Base-by-base conservation (phyloP, 2,888 invertebrate genomes). In the Spialia ferax region DNA sequence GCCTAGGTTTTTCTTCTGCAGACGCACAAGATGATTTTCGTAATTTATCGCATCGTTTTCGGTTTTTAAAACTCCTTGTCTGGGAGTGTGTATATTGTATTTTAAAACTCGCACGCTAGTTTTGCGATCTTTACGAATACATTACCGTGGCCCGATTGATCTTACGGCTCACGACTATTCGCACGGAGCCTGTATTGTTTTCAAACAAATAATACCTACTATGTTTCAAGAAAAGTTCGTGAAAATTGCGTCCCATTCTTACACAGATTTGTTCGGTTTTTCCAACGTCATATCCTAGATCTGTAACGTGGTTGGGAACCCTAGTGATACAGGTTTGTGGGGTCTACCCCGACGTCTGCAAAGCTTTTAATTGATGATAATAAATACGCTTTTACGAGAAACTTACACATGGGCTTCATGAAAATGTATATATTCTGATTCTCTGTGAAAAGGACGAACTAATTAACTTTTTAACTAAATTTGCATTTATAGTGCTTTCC, bases 231-330 rank as follows among this genome's bases (percentile, higher is more conserved):
- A 26, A 26, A 26, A 26, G 26, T 26, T 4, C 26, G 26, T 26
- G 5, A 26, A 26, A 26, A 26, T 5, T 26, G 7, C 6, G 15
- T 15, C 42, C 42, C 15, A 2, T 15, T 42, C 7, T 42, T 1
- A 15, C 15, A 42, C 15, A 6, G 15, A 42, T 42, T 42, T 15
- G 15, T 15, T 7, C 42, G 1, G 7, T 15, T 42, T 42, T 15
- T 7, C 0, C 42, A 15, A 42, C 7, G 15, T 42, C n/a, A 42
- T 7, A 38, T 38, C 38, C 4, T 38, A 38, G n/a, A 0, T 38
- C n/a, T 38, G 13, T n/a, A 38, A n/a, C 5, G 78, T 76, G 78
- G 81, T 80, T 81, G 79, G 78, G 79, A 79, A 77, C 75, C 73
- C 73, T 72, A 75, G 68, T 60, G 61, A 68, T 57, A 68, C 68